These are phyloP conservation scores for Drosophila quadrilineata DNA, from an alignment of 1,140 invertebrate genomes.

Conservation along the genomic window DNA sequence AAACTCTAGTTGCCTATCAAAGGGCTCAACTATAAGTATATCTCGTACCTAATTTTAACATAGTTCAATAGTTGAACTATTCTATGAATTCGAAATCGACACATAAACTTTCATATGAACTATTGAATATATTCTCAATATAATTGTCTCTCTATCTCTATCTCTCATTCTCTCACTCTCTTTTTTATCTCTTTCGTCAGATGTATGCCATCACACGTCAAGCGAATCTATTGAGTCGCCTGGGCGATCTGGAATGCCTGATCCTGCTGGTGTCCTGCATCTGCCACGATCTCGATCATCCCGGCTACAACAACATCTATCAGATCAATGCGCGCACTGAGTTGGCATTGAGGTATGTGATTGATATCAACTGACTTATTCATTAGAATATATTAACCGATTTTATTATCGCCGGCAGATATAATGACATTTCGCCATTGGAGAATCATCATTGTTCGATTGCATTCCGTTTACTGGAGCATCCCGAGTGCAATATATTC, in stretches of 20 bases:
- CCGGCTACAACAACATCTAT: constrained; percentile 94
- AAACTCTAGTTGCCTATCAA: too few species aligned
- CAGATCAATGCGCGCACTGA: constrained; percentile 94
- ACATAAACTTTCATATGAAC: too few species aligned
- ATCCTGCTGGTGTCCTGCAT: constrained; percentile 92
- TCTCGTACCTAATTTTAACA: too few species aligned
- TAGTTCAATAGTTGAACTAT: too few species aligned
- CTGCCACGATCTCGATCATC: constrained; percentile 96
- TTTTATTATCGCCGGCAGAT: constrained; percentile 70
- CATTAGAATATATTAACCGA: not conserved
- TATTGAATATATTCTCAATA: too few species aligned
- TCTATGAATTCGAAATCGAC: too few species aligned
- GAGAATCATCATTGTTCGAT: constrained; percentile 96
- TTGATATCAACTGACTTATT: not conserved
- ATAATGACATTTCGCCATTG: constrained; percentile 94
- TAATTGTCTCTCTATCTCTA: not conserved
- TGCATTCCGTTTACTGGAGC: constrained; percentile 90
- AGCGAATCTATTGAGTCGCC: constrained; percentile 86
- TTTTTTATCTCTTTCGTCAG: constrained; percentile 81
- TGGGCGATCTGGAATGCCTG: constrained; percentile 89
- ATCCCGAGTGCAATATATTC: constrained; percentile 90
- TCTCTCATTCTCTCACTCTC: not conserved
- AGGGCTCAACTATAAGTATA: too few species aligned
- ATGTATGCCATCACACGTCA: constrained; percentile 93
- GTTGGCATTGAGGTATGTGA: constrained; percentile 86